Conservation (phyloP, 1,140 invertebrate genomes). For the Panonychus citri region DNA sequence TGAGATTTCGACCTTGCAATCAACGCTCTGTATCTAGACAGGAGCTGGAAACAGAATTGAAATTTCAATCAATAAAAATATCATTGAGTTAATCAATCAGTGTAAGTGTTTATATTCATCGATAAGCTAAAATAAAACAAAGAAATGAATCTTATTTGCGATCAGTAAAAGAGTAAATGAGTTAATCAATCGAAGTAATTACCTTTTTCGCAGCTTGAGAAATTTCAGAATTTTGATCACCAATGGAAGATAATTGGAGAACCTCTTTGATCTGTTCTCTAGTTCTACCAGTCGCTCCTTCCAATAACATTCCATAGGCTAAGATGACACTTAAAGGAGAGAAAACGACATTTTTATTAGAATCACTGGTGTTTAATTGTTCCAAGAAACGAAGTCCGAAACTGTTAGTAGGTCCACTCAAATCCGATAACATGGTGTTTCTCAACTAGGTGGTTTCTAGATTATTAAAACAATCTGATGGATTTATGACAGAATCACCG, state of each 20-base stretch:
- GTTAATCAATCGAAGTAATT: neutral
- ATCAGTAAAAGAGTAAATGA: neutral
- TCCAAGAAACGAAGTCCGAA: no score
- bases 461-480: no score
- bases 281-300: neutral
- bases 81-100: neutral
- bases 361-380: no score
- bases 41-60: neutral
- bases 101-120: no score
- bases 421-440: no score
- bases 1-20: no score
- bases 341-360: no score
- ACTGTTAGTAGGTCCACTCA: no score
- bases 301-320: neutral
- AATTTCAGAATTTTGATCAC: neutral
- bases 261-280: neutral
- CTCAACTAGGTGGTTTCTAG: no score
- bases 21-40: no score
- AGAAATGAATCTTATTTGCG: neutral
- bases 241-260: neutral
- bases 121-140: no score
- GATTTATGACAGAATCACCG: no score
- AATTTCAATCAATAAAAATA: neutral
- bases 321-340: neutral
- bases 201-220: neutral